Base-by-base conservation (phyloP, 2,888 invertebrate species). In the Erpobdella octoculata region DNA sequence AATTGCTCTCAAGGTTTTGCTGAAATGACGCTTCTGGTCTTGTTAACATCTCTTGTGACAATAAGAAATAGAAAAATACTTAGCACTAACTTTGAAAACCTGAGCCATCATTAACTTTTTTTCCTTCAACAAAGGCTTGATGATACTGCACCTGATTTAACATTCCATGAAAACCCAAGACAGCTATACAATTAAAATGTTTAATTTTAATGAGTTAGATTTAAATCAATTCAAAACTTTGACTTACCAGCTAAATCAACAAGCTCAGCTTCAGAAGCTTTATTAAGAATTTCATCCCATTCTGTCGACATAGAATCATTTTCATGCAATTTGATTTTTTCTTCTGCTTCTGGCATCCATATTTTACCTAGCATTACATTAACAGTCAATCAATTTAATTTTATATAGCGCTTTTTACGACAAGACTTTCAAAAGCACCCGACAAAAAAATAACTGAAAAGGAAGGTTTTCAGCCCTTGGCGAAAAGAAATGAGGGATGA, bases 81-180 rank as follows among this genome's bases (percentile, higher is more conserved):
- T n/a, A 21, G 5, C 9, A 5, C 66, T 37, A 31, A 75, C 75
- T 72, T 67, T 68, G 69, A 61, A 76, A 76, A 25, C 76, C 76
- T 8, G 61, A 70, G 1, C 36, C 74, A 8, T 59, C 74, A 1
- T 61, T 68, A 21, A 41, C 48, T 35, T 64, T 75, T 74, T 71
- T 78, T 77, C 72, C 78, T 77, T 80, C 80, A 70, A 84, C 82
- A 66, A 84, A 78, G 53, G 97, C 96, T 74, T 95, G 94, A 86
- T 97, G 95, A 85, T 95, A 98, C 86, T 98, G 98, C 83, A 96
- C 95, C 86, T 99, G 98, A 84, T 96, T 98, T 90, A 99, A 92
- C 93, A 99, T 96, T 75, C 96, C 96, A 86, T 98, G 97, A 88
- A 99, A 95, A 81, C 97, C 98, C 82, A 96, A 88, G 84, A 96